Evolutionary conservation across 2,113 vertebrate species (phyloP).

Genomic region (Pelecanus crispus): DNA sequence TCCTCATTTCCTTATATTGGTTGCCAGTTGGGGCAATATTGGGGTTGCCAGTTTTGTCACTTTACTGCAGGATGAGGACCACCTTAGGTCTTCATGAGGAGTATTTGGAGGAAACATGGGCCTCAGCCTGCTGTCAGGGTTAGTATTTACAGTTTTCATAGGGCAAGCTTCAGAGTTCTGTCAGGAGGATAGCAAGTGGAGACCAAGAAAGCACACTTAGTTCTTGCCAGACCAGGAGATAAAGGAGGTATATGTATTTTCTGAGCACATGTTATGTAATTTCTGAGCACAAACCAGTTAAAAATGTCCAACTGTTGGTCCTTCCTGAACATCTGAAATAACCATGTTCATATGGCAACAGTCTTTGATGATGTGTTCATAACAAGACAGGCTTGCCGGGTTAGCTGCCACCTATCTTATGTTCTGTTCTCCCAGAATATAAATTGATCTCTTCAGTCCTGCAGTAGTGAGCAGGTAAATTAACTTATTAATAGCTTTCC

Average conservation of each 20-base stretch:
- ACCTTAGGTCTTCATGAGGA: not conserved
- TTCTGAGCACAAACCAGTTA: not conserved
- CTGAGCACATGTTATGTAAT: too few relatives aligned
- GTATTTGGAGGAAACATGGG: not conserved
- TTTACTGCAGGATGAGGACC: not conserved
- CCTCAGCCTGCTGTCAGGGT: not conserved
- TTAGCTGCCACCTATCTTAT: not conserved
- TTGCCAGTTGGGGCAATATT: not conserved
- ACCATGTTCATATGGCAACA: fast-evolving
- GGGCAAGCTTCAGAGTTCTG: not conserved
- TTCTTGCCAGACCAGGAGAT: not conserved
- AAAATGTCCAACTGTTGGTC: not conserved
- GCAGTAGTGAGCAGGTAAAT: not conserved
- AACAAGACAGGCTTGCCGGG: not conserved
- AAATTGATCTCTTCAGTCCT: not conserved
- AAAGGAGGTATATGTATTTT: not conserved
- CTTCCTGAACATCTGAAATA: not conserved
- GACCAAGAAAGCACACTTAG: not conserved
- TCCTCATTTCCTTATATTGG: not conserved
- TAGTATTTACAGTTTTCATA: not conserved
- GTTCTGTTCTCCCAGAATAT: not conserved
- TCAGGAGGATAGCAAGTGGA: not conserved
- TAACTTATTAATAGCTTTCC: not conserved
- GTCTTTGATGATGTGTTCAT: not conserved
- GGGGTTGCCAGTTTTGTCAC: not conserved